These are phyloP conservation scores for Diorhabda carinulata DNA, from an alignment of 1,140 invertebrate species.

Conservation along the genomic window DNA sequence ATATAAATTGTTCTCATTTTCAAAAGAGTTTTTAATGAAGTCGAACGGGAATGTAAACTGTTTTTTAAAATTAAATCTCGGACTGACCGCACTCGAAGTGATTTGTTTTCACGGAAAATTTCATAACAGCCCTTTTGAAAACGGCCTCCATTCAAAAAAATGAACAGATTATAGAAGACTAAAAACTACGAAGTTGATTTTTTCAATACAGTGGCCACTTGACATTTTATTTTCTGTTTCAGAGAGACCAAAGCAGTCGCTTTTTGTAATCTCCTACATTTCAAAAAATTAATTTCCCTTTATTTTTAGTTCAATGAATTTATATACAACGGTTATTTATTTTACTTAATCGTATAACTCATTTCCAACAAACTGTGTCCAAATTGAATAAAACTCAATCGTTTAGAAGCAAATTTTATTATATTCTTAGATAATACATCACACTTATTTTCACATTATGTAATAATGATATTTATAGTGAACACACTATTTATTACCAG, in stretches of 20 bases:
- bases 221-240: constrained; percentile 9
- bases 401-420: too few species aligned
- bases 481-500: too few species aligned
- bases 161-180: background rate
- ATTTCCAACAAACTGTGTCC: too few species aligned
- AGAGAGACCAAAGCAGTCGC: background rate
- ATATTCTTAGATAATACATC: too few species aligned
- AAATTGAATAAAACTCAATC: too few species aligned
- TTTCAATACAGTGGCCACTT: background rate
- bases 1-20: constrained; percentile 9
- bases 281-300: too few species aligned
- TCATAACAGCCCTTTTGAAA: constrained; percentile 7
- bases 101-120: constrained; percentile 25
- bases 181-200: constrained; percentile 1
- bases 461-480: too few species aligned
- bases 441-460: too few species aligned
- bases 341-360: too few species aligned
- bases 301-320: too few species aligned
- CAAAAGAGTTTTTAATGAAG: constrained; percentile 12
- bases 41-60: constrained; percentile 18
- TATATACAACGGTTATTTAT: too few species aligned
- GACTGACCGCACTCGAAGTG: constrained; percentile 16
- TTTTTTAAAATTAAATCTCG: constrained; percentile 24
- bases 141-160: background rate
- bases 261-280: too few species aligned